Evolutionary conservation across 2,888 invertebrate genomes (phyloP), one percentile per base, ranked within the genome.

Genomic region (Agrochola circellaris): DNA sequence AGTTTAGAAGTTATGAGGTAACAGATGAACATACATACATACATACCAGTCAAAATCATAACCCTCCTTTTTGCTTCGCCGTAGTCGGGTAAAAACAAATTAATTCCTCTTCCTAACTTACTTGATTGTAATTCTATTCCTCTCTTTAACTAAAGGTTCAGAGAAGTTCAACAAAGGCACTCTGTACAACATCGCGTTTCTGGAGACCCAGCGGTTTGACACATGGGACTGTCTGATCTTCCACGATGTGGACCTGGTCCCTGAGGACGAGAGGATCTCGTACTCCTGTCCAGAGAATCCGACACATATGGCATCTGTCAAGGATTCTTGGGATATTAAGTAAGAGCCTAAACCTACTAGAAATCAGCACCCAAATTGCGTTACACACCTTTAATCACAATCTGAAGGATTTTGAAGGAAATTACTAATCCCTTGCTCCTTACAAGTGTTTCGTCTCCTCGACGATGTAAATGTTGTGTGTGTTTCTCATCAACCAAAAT

Each of bases 91-190:
- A 34, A 69, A 64, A 42, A n/a, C 20, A 9, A 65, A 0, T 20
- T 0, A 26, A 8, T 64, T 23, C 17, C 26, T 66, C 23, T 45
- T 23, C 1, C 9, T n/a, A 26, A 26, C 20, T 20, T 13, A 23
- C 3, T 23, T 26, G 23, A 74, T 34, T 48, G 2, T 54, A 20
- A 56, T 20, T 38, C 0, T 15, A 1, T 45, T 34, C 7, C 2
- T 26, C 51, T 4, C 9, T n/a, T 72, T 38, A 6, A 54, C 1
- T 23, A 58, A 34, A 87, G 86, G 88, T 8, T 58, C 54, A 30
- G 76, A 88, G 9, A 82, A 56, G 20, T 87, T 86, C 23, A 88
- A 88, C 54, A 88, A 86, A 77, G 86, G 88, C 56, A 73, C 67
- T 2, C 48, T 86, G 2, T 86, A 79, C 69, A 86, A 86, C 69